These are phyloP conservation scores for Sylvia borin DNA, from an alignment of 2,797 vertebrate genomes.

Conservation along the genomic window DNA sequence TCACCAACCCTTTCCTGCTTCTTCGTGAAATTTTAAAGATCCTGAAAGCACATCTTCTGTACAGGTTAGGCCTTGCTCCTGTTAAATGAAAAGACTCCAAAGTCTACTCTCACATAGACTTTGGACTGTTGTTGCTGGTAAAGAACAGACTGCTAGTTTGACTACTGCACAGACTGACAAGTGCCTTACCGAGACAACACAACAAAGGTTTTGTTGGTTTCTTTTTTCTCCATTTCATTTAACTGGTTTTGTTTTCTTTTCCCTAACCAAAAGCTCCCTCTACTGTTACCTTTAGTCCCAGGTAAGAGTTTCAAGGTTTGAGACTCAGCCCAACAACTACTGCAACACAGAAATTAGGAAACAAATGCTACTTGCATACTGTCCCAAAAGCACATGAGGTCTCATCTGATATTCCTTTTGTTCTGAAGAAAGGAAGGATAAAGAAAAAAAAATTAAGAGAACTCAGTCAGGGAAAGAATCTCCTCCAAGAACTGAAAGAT, in stretches of 20 bases:
- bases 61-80: background rate
- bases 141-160: background rate
- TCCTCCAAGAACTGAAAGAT: background rate
- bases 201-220: background rate
- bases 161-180: background rate
- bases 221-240: background rate
- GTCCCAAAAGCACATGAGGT: background rate
- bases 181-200: background rate
- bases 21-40: background rate
- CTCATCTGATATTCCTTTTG: background rate
- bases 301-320: background rate
- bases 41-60: background rate
- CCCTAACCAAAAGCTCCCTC: background rate
- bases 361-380: background rate
- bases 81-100: background rate
- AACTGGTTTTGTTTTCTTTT: background rate
- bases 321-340: background rate
- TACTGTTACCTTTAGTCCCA: background rate
- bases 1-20: background rate
- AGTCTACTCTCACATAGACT: background rate
- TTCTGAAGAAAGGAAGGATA: background rate
- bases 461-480: background rate
- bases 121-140: background rate
- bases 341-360: background rate
- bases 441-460: background rate